These are phyloP conservation scores for Lynx canadensis DNA, from an alignment of 2,113 vertebrate genomes.

Conservation along the genomic window DNA sequence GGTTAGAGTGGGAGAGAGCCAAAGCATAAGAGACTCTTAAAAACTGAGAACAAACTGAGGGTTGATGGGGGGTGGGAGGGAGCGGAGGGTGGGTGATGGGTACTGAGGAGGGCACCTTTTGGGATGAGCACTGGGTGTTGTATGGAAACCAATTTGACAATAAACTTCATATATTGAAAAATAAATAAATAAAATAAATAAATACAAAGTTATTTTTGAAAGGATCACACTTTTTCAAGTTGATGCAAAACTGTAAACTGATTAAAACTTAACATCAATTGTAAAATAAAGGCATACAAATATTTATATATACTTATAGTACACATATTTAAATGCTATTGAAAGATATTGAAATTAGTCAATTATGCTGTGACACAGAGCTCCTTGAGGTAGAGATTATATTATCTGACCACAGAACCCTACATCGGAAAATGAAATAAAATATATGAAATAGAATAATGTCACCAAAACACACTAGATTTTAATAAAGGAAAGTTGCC, in stretches of 20 bases:
- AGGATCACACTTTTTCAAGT: not conserved
- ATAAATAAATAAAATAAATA: no score
- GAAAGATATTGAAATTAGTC: not conserved
- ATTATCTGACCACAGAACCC: not conserved
- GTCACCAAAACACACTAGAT: not conserved
- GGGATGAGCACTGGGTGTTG: no score
- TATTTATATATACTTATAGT: not conserved
- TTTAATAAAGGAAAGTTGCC: not conserved
- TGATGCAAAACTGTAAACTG: not conserved
- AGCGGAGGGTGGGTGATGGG: no score
- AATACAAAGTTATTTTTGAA: not conserved
- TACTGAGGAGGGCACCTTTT: no score
- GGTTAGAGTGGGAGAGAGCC: no score
- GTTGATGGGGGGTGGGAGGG: no score
- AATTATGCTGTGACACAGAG: not conserved
- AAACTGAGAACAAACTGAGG: no score
- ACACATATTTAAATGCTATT: not conserved
- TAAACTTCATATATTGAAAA: no score
- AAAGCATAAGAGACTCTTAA: no score
- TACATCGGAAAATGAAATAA: not conserved
- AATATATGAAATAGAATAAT: not conserved
- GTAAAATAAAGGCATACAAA: not conserved
- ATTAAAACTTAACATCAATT: not conserved
- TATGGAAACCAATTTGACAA: no score
- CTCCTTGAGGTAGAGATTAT: not conserved